Conservation (phyloP, 2,797 vertebrate genomes). For the Botia kubotai region DNA sequence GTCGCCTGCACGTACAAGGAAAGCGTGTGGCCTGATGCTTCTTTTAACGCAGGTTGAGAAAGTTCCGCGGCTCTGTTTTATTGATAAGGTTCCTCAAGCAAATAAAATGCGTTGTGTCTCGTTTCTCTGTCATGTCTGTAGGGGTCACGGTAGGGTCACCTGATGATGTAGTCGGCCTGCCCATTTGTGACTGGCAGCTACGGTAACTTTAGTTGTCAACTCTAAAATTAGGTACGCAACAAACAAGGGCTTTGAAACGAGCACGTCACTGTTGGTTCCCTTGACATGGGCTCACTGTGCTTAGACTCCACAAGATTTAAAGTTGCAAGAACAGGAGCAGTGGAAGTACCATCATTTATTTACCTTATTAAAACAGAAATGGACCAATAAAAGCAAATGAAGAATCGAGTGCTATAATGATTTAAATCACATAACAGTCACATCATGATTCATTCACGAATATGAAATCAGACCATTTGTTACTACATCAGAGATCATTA, state of each 20-base stretch:
- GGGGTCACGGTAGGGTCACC: conserved; percentile 56
- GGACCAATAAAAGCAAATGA: neutral
- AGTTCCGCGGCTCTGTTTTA: neutral
- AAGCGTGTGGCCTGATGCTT: neutral
- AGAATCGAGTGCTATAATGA: neutral
- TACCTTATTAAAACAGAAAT: conserved; percentile 2
- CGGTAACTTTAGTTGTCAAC: conserved; percentile 85
- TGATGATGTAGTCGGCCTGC: conserved; percentile 67
- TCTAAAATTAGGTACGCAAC: conserved; percentile 86
- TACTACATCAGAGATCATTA: neutral
- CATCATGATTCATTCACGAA: neutral
- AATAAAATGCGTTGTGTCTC: neutral
- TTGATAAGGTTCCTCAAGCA: neutral
- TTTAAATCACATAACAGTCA: neutral
- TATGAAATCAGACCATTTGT: neutral
- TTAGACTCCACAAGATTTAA: conserved; percentile 40
- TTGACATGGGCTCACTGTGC: conserved; percentile 71
- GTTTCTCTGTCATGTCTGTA: neutral
- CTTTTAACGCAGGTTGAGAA: neutral
- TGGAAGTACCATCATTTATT: neutral
- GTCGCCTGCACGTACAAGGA: neutral
- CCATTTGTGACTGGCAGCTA: conserved; percentile 77
- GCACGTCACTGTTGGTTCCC: conserved; percentile 85
- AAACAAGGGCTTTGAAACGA: conserved; percentile 85
- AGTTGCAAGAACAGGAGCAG: neutral